phyloP scores from a whole-genome alignment of 2,797 vertebrate genomes.

The Molossus molossus region DNA sequence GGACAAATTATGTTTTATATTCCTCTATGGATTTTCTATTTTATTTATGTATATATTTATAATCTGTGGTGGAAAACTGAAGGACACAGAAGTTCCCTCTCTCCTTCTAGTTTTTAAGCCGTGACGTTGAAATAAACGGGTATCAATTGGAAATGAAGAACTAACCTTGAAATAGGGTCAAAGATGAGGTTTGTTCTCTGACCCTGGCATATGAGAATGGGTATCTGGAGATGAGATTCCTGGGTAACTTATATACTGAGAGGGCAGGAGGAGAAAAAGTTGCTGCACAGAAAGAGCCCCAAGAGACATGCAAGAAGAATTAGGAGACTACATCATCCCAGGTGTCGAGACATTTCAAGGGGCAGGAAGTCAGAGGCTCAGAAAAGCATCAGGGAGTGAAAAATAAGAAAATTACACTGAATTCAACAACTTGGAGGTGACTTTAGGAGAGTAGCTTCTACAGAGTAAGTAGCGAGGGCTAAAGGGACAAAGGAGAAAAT shows the following conservation, averaged over 20 bases:
- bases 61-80: conserved; percentile 44
- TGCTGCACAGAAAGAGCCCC: background rate
- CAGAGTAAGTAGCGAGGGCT: background rate
- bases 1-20: conserved; percentile 62
- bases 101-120: conserved; percentile 58
- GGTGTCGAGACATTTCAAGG: background rate
- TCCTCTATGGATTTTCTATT: conserved; percentile 45
- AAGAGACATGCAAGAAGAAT: background rate
- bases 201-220: background rate
- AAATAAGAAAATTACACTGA: conserved; percentile 58
- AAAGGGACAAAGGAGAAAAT: background rate
- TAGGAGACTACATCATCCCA: background rate
- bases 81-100: conserved; percentile 34
- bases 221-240: conserved; percentile 15
- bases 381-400: background rate
- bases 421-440: background rate
- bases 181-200: conserved; percentile 44
- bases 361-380: background rate
- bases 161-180: conserved; percentile 60
- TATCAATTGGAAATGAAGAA: conserved; percentile 32
- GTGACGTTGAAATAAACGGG: conserved; percentile 56
- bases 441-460: background rate
- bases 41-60: background rate
- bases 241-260: background rate
- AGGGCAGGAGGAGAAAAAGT: background rate